Conservation (phyloP, 1,140 invertebrate species). For the Musca domestica region DNA sequence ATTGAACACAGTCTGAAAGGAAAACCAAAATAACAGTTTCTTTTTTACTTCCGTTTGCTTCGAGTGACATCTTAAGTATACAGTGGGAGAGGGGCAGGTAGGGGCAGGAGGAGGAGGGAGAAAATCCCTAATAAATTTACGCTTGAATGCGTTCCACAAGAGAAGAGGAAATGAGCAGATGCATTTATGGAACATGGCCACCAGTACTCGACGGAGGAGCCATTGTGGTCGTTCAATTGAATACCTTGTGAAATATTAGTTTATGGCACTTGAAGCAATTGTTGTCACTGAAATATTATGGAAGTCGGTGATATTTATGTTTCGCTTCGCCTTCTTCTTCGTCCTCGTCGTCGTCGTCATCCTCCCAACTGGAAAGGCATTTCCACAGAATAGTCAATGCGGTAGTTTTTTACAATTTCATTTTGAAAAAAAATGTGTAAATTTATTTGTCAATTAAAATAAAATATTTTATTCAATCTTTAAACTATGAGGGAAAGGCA, state of each 20-base stretch:
- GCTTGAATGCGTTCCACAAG: background rate
- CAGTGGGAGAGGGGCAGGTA: background rate
- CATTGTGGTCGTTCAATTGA: constrained; percentile 4
- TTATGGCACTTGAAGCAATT: constrained; percentile 54
- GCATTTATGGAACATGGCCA: background rate
- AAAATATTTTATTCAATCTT: too few species aligned
- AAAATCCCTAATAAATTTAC: constrained; percentile 1
- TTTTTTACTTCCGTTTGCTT: too few species aligned
- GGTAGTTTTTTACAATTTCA: too few species aligned
- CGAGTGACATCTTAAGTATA: background rate
- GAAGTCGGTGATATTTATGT: constrained; percentile 38
- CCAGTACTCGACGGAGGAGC: background rate
- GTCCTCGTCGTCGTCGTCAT: constrained; percentile 29
- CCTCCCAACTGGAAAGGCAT: too few species aligned
- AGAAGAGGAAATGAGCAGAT: background rate
- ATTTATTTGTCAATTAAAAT: too few species aligned
- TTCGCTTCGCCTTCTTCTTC: background rate
- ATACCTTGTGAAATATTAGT: constrained; percentile 34
- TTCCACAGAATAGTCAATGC: too few species aligned
- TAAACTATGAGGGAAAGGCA: too few species aligned
- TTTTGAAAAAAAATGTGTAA: too few species aligned
- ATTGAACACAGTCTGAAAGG: too few species aligned
- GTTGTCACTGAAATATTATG: constrained; percentile 54
- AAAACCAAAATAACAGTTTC: too few species aligned
- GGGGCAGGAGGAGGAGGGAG: background rate